phyloP scores from a whole-genome alignment of 2,888 invertebrate species.

The Quadroppia sp. region DNA sequence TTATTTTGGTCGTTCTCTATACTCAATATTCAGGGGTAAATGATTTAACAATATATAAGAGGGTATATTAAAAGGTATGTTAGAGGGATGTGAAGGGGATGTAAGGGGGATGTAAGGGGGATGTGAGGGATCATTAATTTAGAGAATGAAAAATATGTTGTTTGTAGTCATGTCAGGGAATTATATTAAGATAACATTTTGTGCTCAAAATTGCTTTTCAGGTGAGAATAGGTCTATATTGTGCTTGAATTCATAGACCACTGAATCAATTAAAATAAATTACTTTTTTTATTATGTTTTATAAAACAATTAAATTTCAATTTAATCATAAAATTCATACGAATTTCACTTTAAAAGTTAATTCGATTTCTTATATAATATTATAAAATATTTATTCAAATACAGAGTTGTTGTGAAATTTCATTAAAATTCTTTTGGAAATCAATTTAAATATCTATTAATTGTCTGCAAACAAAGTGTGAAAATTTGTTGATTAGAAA shows the following conservation, averaged over 20 bases:
- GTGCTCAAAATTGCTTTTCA: slow-evolving; percentile 1
- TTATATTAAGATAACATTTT: slow-evolving; percentile 29
- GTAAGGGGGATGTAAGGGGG: no score
- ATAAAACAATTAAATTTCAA: not conserved
- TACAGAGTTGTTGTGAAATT: no score
- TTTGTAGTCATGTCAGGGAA: slow-evolving; percentile 8
- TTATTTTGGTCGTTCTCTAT: no score
- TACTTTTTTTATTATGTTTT: not conserved
- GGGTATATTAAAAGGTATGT: no score
- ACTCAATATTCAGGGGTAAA: no score
- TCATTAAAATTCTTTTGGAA: no score
- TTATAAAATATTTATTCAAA: no score
- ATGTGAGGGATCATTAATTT: slow-evolving; percentile 14
- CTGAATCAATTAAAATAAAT: slow-evolving; percentile 14
- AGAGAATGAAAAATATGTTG: slow-evolving; percentile 1
- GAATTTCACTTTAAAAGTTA: not conserved
- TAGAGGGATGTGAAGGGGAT: no score
- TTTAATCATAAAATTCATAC: not conserved
- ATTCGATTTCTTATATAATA: not conserved
- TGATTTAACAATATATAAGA: slow-evolving; percentile 2
- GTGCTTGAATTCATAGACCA: no score
- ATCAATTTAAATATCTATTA: no score
- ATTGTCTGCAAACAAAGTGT: no score
- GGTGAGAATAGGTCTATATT: slow-evolving; percentile 9
- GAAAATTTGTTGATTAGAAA: no score